Base-by-base conservation (phyloP, 2,797 vertebrate species). In the Ciconia nigra region DNA sequence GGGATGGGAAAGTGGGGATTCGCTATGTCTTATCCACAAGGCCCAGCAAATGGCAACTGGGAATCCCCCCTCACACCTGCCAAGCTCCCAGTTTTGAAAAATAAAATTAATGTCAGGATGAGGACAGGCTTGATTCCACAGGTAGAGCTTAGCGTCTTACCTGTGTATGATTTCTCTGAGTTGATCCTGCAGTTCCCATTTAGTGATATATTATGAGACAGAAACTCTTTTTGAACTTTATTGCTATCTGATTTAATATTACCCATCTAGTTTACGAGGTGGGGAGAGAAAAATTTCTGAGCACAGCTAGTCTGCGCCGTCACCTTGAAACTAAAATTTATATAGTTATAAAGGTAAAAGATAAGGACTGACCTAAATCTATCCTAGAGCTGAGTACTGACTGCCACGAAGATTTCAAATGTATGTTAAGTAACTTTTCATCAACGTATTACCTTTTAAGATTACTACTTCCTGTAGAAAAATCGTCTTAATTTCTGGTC, bases 21-120 rank as follows among this genome's bases (percentile, higher is more conserved):
- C 0, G 0, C 54, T 47, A 0, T 21, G 37, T 19, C 9, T 37
- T 46, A 37, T 10, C 72, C 49, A 22, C 44, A 16, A 19, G 31
- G 35, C 52, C 15, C 44, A 74, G 57, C 44, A 67, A n/a, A 46
- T 0, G 1, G 55, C 7, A 80, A 41, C 21, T 28, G 47, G 28
- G 52, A 83, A 42, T 47, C 37, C 35, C 31, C 13, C 86, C n/a
- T 71, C 54, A 25, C 8, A 15, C 46, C 17, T 82, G n/a, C 63
- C 42, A n/a, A 37, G 29, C 37, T 62, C 37, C 58, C 62, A 11
- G 15, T 61, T 83, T 49, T 49, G 15, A 67, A 82, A 39, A 49
- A 5, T 7, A 4, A 84, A 72, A 44, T 3, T 4, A 39, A 24
- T 15, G 33, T 67, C 44, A 42, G 19, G 72, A 28, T 13, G 65